phyloP scores from a whole-genome alignment of 2,113 vertebrate species.

The Cricetomys ansorgei region DNA sequence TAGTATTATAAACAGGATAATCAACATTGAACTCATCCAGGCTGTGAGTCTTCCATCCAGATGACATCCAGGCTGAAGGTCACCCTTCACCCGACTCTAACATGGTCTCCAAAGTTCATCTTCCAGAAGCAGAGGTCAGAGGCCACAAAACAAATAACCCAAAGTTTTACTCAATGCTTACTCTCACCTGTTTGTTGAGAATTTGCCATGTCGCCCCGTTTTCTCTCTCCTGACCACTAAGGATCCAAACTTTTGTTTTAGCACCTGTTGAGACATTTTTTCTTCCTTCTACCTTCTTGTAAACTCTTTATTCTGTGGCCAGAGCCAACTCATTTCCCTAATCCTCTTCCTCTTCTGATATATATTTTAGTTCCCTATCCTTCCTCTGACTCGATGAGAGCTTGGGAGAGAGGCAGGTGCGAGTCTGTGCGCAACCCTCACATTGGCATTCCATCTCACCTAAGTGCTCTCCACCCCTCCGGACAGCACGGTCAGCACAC shows the following conservation, averaged over 20 bases:
- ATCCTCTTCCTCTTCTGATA: too few relatives aligned
- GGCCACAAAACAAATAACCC: not conserved
- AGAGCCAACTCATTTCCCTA: not conserved
- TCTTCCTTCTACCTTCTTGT: not conserved
- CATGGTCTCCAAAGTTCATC: not conserved
- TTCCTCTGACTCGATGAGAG: not conserved
- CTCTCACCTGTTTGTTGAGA: not conserved
- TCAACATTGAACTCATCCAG: accelerated
- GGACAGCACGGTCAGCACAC: accelerated
- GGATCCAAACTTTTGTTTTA: not conserved
- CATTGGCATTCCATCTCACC: not conserved
- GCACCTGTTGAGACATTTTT: not conserved
- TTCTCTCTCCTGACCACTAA: not conserved
- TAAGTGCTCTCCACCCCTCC: not conserved
- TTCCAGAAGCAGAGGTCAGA: not conserved
- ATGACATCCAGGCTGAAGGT: too few relatives aligned
- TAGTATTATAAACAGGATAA: not conserved
- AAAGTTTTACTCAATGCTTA: not conserved
- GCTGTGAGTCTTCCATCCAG: accelerated
- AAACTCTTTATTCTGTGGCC: not conserved
- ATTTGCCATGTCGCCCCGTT: not conserved
- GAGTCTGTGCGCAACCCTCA: not conserved
- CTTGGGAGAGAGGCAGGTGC: accelerated
- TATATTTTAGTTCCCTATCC: too few relatives aligned
- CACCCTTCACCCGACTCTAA: accelerated